A percentile compares a stretch with the other conserved stretches of the same genome.
phyloP scores from a whole-genome alignment of 2,888 invertebrate species.

The Apodemia zela region DNA sequence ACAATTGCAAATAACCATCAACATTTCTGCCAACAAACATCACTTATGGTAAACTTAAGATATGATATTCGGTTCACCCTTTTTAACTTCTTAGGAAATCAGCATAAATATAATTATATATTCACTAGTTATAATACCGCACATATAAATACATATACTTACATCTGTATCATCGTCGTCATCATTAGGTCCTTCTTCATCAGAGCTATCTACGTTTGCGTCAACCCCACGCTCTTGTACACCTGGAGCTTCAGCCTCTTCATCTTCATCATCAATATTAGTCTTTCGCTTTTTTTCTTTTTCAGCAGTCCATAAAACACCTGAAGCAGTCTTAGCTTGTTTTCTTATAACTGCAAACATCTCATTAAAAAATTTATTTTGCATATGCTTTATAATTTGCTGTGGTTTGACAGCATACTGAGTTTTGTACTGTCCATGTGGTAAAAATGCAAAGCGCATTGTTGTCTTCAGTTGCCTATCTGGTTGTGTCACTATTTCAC shows the following conservation, averaged over 20 bases:
- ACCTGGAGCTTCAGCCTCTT: slow-evolving; percentile 44
- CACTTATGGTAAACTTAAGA: too few relatives aligned
- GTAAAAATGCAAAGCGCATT: slow-evolving; percentile 87
- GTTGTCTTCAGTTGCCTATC: slow-evolving; percentile 82
- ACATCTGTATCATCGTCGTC: slow-evolving; percentile 52
- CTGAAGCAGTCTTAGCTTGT: slow-evolving; percentile 75
- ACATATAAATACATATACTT: slow-evolving; percentile 34
- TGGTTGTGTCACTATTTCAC: slow-evolving; percentile 78
- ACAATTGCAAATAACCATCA: too few relatives aligned
- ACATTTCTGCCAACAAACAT: too few relatives aligned
- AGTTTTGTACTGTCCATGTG: slow-evolving; percentile 85
- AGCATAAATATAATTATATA: background rate
- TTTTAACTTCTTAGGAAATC: too few relatives aligned
- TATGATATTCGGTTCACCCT: too few relatives aligned
- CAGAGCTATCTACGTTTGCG: slow-evolving; percentile 85
- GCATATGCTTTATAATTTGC: slow-evolving; percentile 86
- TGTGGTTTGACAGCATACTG: slow-evolving; percentile 86
- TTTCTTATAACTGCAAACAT: slow-evolving; percentile 83
- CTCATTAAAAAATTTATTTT: slow-evolving; percentile 84
- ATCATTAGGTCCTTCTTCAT: slow-evolving; percentile 75
- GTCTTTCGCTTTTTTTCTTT: slow-evolving; percentile 54
- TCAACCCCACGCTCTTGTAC: slow-evolving; percentile 51
- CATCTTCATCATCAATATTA: slow-evolving; percentile 60
- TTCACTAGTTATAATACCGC: slow-evolving; percentile 1
- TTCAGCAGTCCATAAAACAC: slow-evolving; percentile 73